Percentiles rank a stretch among this genome's conserved stretches.
Conservation (phyloP, 2,888 invertebrate species). For the Patella ulyssiponensis region DNA sequence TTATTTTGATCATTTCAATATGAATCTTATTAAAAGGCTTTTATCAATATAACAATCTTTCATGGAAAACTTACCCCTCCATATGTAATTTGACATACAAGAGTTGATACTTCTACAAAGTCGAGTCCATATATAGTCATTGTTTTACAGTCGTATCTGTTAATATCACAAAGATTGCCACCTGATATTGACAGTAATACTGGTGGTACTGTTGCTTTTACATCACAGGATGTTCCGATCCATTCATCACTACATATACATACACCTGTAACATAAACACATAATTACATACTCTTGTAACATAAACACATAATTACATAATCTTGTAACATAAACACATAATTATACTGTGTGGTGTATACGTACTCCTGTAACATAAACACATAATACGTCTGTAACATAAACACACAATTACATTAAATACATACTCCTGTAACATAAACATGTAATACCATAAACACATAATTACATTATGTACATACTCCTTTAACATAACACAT, state of each 20-base stretch:
- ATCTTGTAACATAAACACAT: not conserved
- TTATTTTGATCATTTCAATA: too few relatives aligned
- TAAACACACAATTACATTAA: not conserved
- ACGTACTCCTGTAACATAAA: not conserved
- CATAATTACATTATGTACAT: constrained; percentile 46
- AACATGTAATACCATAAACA: constrained; percentile 42
- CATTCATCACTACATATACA: constrained; percentile 49
- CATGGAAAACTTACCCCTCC: constrained; percentile 8
- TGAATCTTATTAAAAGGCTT: too few relatives aligned
- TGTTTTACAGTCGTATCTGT: constrained; percentile 27
- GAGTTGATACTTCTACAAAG: constrained; percentile 39
- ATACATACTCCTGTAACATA: not conserved
- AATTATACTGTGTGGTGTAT: not conserved
- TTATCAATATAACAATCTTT: too few relatives aligned
- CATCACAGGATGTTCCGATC: constrained; percentile 46
- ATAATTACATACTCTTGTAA: too few relatives aligned
- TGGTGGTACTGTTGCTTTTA: constrained; percentile 40
- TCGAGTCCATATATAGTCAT: constrained; percentile 40
- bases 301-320: too few relatives aligned
- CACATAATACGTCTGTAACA: not conserved
- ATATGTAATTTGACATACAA: constrained; percentile 37
- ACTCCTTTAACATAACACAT: constrained; percentile 37
- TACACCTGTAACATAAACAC: constrained; percentile 38
- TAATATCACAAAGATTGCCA: constrained; percentile 37
- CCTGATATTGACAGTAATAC: constrained; percentile 25